Percentiles rank a stretch among this genome's conserved stretches.
Evolutionary conservation across 2,797 vertebrate genomes (phyloP).

Genomic region (Borostomias antarcticus): DNA sequence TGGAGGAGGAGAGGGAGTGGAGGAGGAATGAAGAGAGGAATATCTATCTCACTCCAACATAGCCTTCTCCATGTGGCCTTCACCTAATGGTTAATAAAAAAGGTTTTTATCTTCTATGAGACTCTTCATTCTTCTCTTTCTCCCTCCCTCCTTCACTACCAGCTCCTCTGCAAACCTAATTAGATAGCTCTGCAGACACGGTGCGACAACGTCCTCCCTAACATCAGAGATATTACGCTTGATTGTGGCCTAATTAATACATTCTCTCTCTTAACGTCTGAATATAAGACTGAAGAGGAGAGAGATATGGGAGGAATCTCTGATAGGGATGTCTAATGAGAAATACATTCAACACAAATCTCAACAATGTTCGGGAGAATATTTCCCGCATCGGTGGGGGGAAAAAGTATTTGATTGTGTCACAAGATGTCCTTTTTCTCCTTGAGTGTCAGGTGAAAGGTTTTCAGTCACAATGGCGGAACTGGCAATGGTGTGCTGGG

Average conservation of each 20-base stretch:
- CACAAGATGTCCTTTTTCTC: neutral
- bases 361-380: neutral
- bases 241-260: conserved; percentile 55
- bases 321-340: neutral
- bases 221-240: conserved; percentile 46
- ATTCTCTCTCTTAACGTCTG: conserved; percentile 39
- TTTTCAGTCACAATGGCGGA: neutral
- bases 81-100: conserved; percentile 43
- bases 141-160: conserved; percentile 13
- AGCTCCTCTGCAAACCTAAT: conserved; percentile 49
- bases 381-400: neutral
- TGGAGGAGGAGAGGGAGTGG: conserved; percentile 1
- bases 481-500: neutral
- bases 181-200: conserved; percentile 35
- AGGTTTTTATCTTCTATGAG: conserved; percentile 38
- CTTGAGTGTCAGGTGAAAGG: neutral
- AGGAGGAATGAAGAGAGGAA: conserved; percentile 10
- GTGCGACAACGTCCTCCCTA: conserved; percentile 48
- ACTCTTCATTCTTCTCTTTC: no score
- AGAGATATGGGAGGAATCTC: neutral
- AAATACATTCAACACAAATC: neutral
- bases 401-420: neutral
- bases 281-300: conserved; percentile 22
- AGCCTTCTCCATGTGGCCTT: conserved; percentile 30
- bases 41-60: conserved; percentile 28